Percentiles rank a stretch among this genome's conserved stretches.
Evolutionary conservation across 1,140 invertebrate species (phyloP).

Genomic region (Drosophila baimaii): DNA sequence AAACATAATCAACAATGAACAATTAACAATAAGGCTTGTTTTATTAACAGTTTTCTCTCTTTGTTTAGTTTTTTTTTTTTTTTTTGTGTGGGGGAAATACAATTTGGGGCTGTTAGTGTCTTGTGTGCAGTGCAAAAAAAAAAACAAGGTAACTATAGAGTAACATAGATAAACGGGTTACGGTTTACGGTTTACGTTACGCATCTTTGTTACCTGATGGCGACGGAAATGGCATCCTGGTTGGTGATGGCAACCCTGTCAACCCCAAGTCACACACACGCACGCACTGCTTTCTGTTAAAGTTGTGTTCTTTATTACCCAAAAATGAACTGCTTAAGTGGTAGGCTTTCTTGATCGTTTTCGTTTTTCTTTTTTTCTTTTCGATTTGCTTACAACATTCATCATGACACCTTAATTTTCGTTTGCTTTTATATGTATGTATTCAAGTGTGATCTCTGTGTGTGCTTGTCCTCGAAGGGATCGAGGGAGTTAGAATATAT

Average conservation of each 20-base stretch:
- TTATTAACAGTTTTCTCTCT: conserved; percentile 29
- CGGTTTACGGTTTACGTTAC: conserved; percentile 5
- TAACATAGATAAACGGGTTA: conserved; percentile 12
- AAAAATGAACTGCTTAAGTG: conserved; percentile 71
- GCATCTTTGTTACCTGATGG: conserved; percentile 38
- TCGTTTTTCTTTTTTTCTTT: conserved; percentile 17
- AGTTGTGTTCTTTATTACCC: conserved; percentile 73
- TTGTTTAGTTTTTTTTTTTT: background rate
- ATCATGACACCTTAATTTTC: conserved; percentile 45
- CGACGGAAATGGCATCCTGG: conserved; percentile 15
- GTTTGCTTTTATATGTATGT: conserved; percentile 17
- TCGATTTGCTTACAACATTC: conserved; percentile 69
- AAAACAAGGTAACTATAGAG: background rate
- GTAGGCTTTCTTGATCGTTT: conserved; percentile 44
- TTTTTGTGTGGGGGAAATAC: background rate
- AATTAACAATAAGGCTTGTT: conserved; percentile 12
- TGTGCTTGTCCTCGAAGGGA: conserved; percentile 17
- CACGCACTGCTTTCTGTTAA: conserved; percentile 55
- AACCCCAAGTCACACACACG: conserved; percentile 41
- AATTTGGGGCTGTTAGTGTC: conserved; percentile 29
- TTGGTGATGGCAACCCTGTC: conserved; percentile 29
- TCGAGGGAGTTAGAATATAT: conserved; percentile 15
- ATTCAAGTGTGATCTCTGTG: conserved; percentile 23
- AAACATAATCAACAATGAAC: conserved; percentile 44
- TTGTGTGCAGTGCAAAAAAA: conserved; percentile 33